Conservation (phyloP, 2,888 invertebrate genomes). For the Charanyca ferruginea region DNA sequence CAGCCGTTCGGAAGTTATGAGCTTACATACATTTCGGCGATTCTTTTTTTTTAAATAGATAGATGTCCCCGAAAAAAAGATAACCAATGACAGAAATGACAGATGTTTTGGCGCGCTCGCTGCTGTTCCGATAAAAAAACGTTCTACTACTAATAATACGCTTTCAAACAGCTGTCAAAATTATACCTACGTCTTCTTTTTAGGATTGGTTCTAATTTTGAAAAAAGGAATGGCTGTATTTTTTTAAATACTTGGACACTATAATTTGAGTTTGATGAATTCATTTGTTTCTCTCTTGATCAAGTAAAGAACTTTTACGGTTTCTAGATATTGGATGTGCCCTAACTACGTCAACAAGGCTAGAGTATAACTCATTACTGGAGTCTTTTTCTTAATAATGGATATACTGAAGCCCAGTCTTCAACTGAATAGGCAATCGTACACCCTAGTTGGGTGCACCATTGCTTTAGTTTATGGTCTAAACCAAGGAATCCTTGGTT, state of each 20-base stretch:
- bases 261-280: not conserved
- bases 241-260: not conserved
- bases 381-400: not conserved
- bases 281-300: slow-evolving; percentile 2
- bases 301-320: not conserved
- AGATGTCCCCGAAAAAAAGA: no score
- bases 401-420: no score
- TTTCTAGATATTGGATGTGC: not conserved
- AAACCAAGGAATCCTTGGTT: no score
- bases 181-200: not conserved
- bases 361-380: not conserved
- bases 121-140: not conserved
- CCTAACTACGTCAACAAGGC: not conserved
- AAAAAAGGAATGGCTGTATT: not conserved
- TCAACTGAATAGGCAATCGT: no score
- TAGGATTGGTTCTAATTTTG: not conserved
- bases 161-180: slow-evolving; percentile 18
- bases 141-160: no score
- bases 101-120: not conserved
- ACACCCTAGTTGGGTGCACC: no score
- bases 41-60: no score
- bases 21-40: no score
- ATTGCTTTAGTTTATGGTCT: no score
- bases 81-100: not conserved
- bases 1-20: no score